Base-by-base conservation (phyloP, 2,888 invertebrate species). In the Cephus pulcher region DNA sequence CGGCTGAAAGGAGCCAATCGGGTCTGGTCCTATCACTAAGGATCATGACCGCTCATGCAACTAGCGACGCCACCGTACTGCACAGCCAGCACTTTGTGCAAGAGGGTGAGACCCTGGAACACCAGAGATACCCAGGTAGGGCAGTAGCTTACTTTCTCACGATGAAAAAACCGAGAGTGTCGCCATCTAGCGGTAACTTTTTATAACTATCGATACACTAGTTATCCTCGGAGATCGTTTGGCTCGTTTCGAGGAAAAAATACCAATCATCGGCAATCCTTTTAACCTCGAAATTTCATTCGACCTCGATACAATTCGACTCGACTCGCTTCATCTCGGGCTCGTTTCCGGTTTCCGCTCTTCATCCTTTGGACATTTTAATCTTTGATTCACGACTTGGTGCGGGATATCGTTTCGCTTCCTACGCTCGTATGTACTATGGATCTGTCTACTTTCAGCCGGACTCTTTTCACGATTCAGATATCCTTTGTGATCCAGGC, bases 61-160 rank as follows among this genome's bases (percentile, higher is more conserved):
- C 92, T 81, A 93, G 93, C 88, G 93, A 93, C 82, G 93, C 93
- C n/a, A 92, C 92, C 80, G 92, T 93, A 69, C 90, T 93, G 75
- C 92, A 92, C 87, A 93, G 89, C 82, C 87, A 88, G 77, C 88
- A 89, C 78, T 88, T 86, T 80, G 83, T 88, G 76, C 89, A 88
- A 84, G 89, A 90, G 84, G 90, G 90, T 85, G 89, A 90, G 82
- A 89, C 86, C 81, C 86, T 86, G 85, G 90, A 90, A 84, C 90
- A 89, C 78, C 90, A 89, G 80, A 86, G 88, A 84, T 88, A 88
- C 86, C 89, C 90, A 91, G 90, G 90, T 91, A 90, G 85, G 89
- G 84, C 78, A 33, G 71, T 34, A 56, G 34, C 30, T 32, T 71
- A 34, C 71, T 33, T 71, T 32, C 32, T 34, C 32, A 71, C 71